Evolutionary conservation across 1,140 invertebrate genomes (phyloP).

Genomic region (Mamestra configurata): DNA sequence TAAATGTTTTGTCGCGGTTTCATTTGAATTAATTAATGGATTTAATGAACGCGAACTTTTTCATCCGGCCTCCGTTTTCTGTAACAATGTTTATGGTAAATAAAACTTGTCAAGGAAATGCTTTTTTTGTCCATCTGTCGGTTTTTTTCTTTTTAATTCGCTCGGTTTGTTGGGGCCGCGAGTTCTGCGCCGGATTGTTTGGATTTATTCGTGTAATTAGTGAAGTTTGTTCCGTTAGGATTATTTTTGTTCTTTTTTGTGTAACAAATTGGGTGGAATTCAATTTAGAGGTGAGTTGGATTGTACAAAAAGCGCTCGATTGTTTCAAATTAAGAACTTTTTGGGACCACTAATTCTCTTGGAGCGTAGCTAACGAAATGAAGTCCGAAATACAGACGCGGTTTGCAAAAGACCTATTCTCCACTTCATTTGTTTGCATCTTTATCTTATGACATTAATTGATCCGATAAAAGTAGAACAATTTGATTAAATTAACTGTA

Average conservation of each 20-base stretch:
- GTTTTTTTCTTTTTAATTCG: conserved; percentile 81
- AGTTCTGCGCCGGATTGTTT: conserved; percentile 76
- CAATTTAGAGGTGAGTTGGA: conserved; percentile 65
- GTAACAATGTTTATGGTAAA: conserved; percentile 86
- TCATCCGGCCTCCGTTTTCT: conserved; percentile 70
- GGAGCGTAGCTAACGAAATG: conserved; percentile 20
- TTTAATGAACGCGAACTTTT: conserved; percentile 85
- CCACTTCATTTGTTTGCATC: not conserved
- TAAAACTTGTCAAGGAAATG: conserved; percentile 86
- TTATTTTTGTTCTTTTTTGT: conserved; percentile 78
- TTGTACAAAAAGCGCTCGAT: conserved; percentile 55
- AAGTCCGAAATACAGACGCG: not conserved
- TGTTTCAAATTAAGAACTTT: conserved; percentile 55
- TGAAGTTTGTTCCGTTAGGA: conserved; percentile 81
- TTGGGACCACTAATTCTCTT: conserved; percentile 27
- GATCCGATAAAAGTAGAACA: too few relatives aligned
- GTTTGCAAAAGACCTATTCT: not conserved
- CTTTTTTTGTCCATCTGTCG: conserved; percentile 81
- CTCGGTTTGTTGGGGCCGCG: conserved; percentile 68
- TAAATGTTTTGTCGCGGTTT: conserved; percentile 85
- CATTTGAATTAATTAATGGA: conserved; percentile 87
- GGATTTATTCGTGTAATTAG: conserved; percentile 86
- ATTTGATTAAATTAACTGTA: too few relatives aligned
- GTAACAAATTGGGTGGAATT: conserved; percentile 74
- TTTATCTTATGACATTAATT: not conserved